phyloP scores from a whole-genome alignment of 2,797 vertebrate species.

The Rhinoraja longicauda region DNA sequence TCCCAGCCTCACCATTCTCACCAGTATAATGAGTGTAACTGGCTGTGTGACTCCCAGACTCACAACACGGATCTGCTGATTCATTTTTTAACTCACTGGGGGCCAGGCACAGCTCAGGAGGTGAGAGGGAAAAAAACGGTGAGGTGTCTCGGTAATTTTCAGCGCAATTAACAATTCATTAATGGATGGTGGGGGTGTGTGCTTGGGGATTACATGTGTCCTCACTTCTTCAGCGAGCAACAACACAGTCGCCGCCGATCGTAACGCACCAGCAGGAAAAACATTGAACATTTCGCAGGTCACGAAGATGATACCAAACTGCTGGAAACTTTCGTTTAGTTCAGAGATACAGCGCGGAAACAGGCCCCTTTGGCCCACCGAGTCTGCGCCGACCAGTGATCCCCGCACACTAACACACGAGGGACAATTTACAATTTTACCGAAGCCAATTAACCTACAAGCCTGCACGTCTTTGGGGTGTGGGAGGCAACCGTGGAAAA shows the following conservation, averaged over 20 bases:
- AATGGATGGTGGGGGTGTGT: slow-evolving; percentile 27
- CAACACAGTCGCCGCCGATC: neutral
- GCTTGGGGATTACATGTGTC: neutral
- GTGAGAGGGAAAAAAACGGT: neutral
- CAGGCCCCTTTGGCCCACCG: no score
- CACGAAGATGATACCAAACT: neutral
- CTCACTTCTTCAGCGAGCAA: neutral
- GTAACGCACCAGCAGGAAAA: neutral
- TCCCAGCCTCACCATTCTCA: slow-evolving; percentile 26
- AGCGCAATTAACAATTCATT: slow-evolving; percentile 31
- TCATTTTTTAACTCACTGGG: slow-evolving; percentile 23
- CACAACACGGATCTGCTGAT: neutral
- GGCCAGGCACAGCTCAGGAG: neutral
- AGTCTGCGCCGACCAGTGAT: no score
- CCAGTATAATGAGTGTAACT: slow-evolving; percentile 4
- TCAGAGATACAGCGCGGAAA: no score
- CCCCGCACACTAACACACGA: no score
- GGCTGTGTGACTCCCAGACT: slow-evolving; percentile 8
- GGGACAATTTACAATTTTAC: no score
- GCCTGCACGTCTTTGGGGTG: no score
- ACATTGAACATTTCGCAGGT: neutral
- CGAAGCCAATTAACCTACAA: no score
- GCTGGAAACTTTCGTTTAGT: neutral
- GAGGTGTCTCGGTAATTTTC: slow-evolving; percentile 6
- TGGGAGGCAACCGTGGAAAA: no score